phyloP scores from a whole-genome alignment of 1,140 invertebrate genomes.

The Hermetia illucens region DNA sequence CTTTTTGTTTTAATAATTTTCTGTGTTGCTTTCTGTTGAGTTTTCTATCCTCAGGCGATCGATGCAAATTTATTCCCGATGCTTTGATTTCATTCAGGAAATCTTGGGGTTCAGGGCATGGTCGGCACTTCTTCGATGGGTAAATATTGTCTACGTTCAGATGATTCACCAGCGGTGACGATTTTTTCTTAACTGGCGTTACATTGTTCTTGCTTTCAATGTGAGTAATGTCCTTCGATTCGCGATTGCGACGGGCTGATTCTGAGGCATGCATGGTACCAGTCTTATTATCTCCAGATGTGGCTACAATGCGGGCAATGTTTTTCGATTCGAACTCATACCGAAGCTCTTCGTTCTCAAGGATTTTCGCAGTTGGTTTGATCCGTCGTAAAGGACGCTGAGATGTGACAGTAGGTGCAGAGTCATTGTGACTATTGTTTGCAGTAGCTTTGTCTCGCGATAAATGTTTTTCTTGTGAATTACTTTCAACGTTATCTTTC shows the following conservation, averaged over 20 bases:
- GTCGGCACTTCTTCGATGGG: constrained; percentile 2
- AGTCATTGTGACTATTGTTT: too few relatives aligned
- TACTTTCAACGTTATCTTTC: too few relatives aligned
- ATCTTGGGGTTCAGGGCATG: constrained; percentile 22
- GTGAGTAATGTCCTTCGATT: constrained; percentile 24
- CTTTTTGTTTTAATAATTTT: constrained; percentile 34
- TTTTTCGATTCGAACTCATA: constrained; percentile 40
- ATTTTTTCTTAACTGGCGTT: constrained; percentile 19
- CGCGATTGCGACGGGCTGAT: constrained; percentile 22
- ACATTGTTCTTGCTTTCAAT: background rate
- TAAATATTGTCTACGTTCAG: constrained; percentile 7
- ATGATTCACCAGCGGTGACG: constrained; percentile 19
- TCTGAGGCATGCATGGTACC: constrained; percentile 22
- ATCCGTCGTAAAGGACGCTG: constrained; percentile 35
- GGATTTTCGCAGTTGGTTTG: constrained; percentile 39
- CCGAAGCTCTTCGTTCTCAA: constrained; percentile 39
- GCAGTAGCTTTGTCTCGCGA: too few relatives aligned
- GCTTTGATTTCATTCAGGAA: constrained; percentile 25
- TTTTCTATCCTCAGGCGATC: constrained; percentile 27
- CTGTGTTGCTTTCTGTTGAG: constrained; percentile 25
- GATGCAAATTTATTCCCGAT: constrained; percentile 17
- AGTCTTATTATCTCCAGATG: too few relatives aligned
- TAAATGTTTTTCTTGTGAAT: too few relatives aligned
- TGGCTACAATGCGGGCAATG: constrained; percentile 31
- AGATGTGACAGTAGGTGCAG: constrained; percentile 11